Percentiles rank a stretch among this genome's conserved stretches.
Evolutionary conservation across 2,797 vertebrate species (phyloP).

Genomic region (Phoebastria nigripes): DNA sequence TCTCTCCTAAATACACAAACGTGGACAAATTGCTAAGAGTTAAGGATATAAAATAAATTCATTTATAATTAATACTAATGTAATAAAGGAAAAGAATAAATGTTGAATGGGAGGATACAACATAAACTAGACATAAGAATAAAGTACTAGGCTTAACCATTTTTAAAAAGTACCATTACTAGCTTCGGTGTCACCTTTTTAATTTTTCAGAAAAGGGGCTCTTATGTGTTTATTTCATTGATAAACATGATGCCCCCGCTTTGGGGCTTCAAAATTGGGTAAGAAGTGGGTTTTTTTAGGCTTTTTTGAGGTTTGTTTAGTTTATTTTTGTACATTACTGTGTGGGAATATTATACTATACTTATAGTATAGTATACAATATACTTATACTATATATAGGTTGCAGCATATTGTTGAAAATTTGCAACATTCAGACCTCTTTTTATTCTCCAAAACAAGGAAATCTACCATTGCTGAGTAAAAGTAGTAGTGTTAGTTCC

Average conservation of each 20-base stretch:
- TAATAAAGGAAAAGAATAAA: background rate
- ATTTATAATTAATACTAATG: background rate
- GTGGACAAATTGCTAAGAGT: background rate
- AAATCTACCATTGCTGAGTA: background rate
- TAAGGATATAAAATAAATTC: background rate
- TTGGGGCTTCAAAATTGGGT: background rate
- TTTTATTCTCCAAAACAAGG: background rate
- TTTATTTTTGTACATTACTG: background rate
- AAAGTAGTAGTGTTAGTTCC: background rate
- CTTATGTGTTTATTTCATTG: background rate
- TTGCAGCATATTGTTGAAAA: background rate
- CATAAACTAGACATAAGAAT: background rate
- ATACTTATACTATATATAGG: background rate
- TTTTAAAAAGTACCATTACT: background rate
- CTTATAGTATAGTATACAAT: no score
- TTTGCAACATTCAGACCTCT: background rate
- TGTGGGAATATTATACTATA: background rate
- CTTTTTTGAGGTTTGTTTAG: background rate
- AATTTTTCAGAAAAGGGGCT: background rate
- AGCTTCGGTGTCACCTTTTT: background rate
- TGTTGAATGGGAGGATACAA: background rate
- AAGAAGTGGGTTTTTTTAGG: background rate
- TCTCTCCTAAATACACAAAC: background rate
- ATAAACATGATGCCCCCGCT: background rate
- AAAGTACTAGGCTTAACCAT: background rate